Evolutionary conservation across 1,140 invertebrate genomes (phyloP).

Genomic region (Trachelipus rathkii): DNA sequence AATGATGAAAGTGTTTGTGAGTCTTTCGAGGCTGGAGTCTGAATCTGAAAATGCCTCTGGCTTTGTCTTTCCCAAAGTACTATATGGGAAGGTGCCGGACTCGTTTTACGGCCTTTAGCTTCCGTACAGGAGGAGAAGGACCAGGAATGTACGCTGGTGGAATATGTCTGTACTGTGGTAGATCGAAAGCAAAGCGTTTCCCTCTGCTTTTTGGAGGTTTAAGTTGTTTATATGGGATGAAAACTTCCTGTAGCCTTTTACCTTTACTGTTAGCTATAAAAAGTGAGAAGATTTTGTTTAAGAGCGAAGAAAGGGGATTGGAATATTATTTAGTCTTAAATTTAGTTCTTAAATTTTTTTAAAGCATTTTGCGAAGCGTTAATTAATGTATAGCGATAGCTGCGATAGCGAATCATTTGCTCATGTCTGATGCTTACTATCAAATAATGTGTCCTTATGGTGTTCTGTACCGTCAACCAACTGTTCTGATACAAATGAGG

Average conservation of each 20-base stretch:
- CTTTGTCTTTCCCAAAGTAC: background rate
- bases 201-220: background rate
- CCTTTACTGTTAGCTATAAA: background rate
- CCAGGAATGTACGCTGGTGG: constrained; percentile 1
- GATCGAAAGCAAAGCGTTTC: background rate
- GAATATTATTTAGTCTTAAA: too few species aligned
- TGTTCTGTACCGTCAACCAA: too few species aligned
- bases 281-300: background rate
- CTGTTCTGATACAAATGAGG: too few species aligned
- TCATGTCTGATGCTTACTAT: too few species aligned
- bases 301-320: background rate
- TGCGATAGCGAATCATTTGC: too few species aligned
- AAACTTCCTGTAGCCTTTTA: background rate
- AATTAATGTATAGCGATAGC: too few species aligned
- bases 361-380: too few species aligned
- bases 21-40: background rate
- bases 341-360: too few species aligned
- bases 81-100: background rate
- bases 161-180: background rate
- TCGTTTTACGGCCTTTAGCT: background rate
- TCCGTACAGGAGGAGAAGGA: background rate
- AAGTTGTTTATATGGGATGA: background rate
- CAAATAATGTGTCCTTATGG: too few species aligned
- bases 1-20: background rate
- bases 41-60: background rate